These are phyloP conservation scores for Parnassius mnemosyne DNA, from an alignment of 2,888 invertebrate species.

Conservation along the genomic window DNA sequence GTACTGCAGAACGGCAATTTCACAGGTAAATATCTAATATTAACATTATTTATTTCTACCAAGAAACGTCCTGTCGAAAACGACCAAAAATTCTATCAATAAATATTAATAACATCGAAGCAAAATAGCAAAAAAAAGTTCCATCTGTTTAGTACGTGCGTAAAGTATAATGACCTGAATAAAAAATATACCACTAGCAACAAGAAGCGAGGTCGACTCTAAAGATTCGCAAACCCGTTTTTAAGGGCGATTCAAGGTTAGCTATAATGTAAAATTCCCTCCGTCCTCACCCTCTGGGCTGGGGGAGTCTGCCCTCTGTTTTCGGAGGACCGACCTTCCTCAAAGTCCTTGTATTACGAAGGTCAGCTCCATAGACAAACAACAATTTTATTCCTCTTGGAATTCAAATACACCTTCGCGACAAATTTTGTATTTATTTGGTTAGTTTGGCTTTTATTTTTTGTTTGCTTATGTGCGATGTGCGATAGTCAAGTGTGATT, in stretches of 20 bases:
- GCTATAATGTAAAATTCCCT: slow-evolving; percentile 61
- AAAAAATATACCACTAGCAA: slow-evolving; percentile 29
- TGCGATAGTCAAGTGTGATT: background rate
- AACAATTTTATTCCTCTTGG: slow-evolving; percentile 22
- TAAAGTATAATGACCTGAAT: slow-evolving; percentile 33
- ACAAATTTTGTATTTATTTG: background rate
- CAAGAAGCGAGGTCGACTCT: slow-evolving; percentile 28
- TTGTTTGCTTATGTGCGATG: background rate
- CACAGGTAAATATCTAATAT: too few relatives aligned
- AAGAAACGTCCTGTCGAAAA: background rate
- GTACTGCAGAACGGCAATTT: too few relatives aligned
- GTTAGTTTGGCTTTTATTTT: background rate
- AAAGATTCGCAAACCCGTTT: slow-evolving; percentile 40
- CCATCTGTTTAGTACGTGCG: slow-evolving; percentile 24
- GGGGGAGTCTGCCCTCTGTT: slow-evolving; percentile 44
- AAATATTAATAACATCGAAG: slow-evolving; percentile 15
- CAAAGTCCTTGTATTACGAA: slow-evolving; percentile 59
- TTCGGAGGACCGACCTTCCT: slow-evolving; percentile 58
- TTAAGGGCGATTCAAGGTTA: slow-evolving; percentile 72
- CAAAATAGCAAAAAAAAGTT: slow-evolving; percentile 14
- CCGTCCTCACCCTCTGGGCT: slow-evolving; percentile 49
- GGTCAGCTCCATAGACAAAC: slow-evolving; percentile 50
- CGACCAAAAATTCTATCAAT: background rate
- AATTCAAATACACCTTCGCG: background rate
- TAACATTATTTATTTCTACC: background rate